Percentiles rank a stretch among this genome's conserved stretches.
Conservation (phyloP, 2,888 invertebrate genomes). For the Idaea biselata region DNA sequence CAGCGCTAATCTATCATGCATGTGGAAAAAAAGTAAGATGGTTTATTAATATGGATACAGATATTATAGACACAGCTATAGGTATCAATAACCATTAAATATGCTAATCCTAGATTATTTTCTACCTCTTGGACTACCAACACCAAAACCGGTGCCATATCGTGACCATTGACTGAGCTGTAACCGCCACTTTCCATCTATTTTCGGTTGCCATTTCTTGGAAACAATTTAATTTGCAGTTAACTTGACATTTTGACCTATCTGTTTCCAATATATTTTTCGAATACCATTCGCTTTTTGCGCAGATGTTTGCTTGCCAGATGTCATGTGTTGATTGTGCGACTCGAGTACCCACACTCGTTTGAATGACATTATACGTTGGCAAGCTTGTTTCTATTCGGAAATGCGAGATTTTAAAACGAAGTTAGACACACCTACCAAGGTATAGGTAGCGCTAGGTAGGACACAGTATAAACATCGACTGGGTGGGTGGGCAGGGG, state of each 20-base stretch:
- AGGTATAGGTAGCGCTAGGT: slow-evolving; percentile 3
- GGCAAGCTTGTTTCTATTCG: not conserved
- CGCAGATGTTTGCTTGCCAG: not conserved
- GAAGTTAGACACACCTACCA: not conserved
- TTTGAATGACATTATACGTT: not conserved
- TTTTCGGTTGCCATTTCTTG: not conserved
- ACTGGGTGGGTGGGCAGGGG: too few species aligned
- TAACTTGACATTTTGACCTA: not conserved
- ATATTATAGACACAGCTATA: too few species aligned
- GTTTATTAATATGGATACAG: too few species aligned
- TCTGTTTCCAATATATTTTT: not conserved
- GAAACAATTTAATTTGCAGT: not conserved
- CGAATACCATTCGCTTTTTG: not conserved
- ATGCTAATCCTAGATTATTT: slow-evolving; percentile 7
- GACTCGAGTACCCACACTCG: not conserved
- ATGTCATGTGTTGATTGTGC: not conserved
- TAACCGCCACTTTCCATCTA: not conserved
- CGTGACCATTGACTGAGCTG: not conserved
- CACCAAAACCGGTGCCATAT: not conserved
- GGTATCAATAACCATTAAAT: too few species aligned
- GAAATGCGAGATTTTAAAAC: not conserved
- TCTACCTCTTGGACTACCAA: not conserved
- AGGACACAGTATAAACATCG: too few species aligned
- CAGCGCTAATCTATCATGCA: too few species aligned
- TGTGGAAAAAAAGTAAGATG: too few species aligned